Evolutionary conservation across 2,113 vertebrate genomes (phyloP).

Genomic region (Elanus axillaris): DNA sequence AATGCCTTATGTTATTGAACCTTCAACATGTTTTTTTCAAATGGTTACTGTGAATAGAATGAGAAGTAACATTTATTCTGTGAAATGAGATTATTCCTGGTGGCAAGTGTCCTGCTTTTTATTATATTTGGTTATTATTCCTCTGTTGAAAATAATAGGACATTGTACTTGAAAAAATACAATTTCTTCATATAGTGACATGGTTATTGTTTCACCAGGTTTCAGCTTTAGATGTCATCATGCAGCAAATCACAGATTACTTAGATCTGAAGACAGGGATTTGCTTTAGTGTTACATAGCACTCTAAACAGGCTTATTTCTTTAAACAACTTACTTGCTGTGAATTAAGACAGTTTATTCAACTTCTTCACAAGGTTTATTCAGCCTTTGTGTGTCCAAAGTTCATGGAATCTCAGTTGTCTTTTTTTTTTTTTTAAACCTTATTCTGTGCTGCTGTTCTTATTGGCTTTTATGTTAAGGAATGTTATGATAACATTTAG

Average conservation of each 20-base stretch:
- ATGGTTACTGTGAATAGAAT: neutral
- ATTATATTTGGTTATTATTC: neutral
- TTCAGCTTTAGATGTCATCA: neutral
- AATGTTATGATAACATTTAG: neutral
- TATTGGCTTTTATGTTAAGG: neutral
- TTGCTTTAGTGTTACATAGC: neutral
- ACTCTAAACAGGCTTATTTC: neutral
- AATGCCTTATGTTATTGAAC: neutral
- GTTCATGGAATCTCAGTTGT: neutral
- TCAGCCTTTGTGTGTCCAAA: neutral
- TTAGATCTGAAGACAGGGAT: neutral
- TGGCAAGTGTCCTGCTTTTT: neutral
- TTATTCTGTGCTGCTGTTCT: neutral
- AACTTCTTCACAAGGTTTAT: neutral
- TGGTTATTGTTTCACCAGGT: neutral
- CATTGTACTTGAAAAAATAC: neutral
- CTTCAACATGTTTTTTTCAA: neutral
- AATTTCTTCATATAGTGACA: neutral
- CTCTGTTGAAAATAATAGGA: neutral
- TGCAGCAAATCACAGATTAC: neutral
- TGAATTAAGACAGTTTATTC: neutral
- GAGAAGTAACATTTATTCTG: neutral
- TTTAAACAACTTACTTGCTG: neutral
- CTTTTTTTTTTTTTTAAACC: neutral
- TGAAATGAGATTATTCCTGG: neutral